phyloP scores from a whole-genome alignment of 2,888 invertebrate genomes.

The Cabera pusaria region DNA sequence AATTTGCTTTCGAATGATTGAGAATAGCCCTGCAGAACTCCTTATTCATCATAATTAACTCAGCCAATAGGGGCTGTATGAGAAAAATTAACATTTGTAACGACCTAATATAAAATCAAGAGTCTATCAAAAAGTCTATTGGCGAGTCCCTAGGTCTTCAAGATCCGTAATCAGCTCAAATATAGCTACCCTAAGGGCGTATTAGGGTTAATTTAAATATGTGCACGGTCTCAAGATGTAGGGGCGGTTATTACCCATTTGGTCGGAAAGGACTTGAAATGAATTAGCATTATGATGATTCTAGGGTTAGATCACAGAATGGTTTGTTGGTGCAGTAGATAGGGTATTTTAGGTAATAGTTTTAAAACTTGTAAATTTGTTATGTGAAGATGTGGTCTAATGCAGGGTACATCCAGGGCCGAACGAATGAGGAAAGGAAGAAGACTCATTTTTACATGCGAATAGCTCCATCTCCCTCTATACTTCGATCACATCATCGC shows the following conservation, averaged over 20 bases:
- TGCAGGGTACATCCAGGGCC: no score
- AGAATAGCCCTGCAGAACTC: no score
- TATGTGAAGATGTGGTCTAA: no score
- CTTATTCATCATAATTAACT: no score
- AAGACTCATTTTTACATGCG: no score
- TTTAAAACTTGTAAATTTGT: no score
- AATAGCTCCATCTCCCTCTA: no score
- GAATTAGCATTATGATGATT: slow-evolving; percentile 49
- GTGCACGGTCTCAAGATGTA: slow-evolving; percentile 43
- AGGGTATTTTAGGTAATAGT: no score
- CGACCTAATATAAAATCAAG: slow-evolving; percentile 36
- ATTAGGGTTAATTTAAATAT: slow-evolving; percentile 65
- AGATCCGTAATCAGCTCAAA: slow-evolving; percentile 54
- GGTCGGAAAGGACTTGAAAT: slow-evolving; percentile 51
- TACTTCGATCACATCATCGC: no score
- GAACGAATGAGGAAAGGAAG: no score
- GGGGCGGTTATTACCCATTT: slow-evolving; percentile 40
- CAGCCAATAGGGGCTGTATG: slow-evolving; percentile 12
- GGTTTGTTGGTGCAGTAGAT: no score
- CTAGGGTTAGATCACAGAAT: slow-evolving; percentile 10
- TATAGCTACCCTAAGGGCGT: slow-evolving; percentile 52
- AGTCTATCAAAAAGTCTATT: slow-evolving; percentile 44
- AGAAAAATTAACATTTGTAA: slow-evolving; percentile 16
- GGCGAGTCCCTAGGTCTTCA: slow-evolving; percentile 43
- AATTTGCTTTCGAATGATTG: no score